A percentile compares a stretch with the other conserved stretches of the same genome.
Evolutionary conservation across 2,797 vertebrate genomes (phyloP).

Genomic region (Chaunax sp.): DNA sequence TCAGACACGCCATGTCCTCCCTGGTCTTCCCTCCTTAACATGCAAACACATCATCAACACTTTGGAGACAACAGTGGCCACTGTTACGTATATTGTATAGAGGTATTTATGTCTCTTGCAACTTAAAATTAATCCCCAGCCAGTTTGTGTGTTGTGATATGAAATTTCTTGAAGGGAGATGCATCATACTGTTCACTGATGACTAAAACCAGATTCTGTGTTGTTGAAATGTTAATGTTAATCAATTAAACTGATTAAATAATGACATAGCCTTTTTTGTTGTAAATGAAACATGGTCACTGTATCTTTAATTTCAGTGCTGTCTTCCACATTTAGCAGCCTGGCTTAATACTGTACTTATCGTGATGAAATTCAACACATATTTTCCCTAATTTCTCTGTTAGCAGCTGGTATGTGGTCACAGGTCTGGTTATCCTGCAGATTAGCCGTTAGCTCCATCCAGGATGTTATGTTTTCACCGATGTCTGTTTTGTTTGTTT

Average conservation of each 20-base stretch:
- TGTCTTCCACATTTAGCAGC: not conserved
- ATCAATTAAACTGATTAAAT: constrained; percentile 34
- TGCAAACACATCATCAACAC: not conserved
- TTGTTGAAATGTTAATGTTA: not conserved
- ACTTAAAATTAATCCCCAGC: not conserved
- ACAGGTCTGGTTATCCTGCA: constrained; percentile 4
- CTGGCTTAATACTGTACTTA: not conserved
- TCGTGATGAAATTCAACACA: not conserved
- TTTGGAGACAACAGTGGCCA: constrained; percentile 3
- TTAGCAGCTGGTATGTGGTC: not conserved
- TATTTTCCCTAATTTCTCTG: not conserved
- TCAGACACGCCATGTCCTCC: constrained; percentile 77
- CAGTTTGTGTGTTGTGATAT: constrained; percentile 5
- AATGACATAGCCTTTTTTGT: not conserved
- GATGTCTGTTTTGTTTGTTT: too few species aligned
- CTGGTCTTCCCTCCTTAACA: constrained; percentile 55
- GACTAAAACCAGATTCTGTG: constrained; percentile 7
- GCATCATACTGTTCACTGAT: not conserved
- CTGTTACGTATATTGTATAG: not conserved
- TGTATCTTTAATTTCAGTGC: not conserved
- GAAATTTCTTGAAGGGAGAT: not conserved
- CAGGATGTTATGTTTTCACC: too few species aligned
- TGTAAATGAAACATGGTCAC: constrained; percentile 1
- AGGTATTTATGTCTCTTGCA: not conserved
- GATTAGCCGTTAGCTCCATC: not conserved